Conservation (phyloP, 2,113 vertebrate genomes). For the Dasypus novemcinctus region DNA sequence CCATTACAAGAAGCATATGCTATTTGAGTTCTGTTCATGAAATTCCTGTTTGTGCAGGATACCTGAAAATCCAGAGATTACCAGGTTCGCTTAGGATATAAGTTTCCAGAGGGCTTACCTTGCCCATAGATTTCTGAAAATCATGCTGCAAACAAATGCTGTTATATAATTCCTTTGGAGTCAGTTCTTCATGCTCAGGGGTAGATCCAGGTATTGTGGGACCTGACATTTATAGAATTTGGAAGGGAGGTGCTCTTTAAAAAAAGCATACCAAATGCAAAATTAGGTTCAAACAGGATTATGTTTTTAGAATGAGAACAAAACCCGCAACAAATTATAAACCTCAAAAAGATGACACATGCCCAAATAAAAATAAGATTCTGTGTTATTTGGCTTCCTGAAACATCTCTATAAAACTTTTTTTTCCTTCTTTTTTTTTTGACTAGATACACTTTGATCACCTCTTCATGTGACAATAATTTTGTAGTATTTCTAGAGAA, state of each 20-base stretch:
- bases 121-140: background rate
- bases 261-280: slow-evolving; percentile 2
- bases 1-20: background rate
- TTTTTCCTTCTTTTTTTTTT: background rate
- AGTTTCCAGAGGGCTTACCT: slow-evolving; percentile 37
- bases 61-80: slow-evolving; percentile 22
- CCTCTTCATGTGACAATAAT: background rate
- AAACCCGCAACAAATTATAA: background rate
- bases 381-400: background rate
- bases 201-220: background rate
- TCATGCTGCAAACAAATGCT: background rate
- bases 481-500: background rate
- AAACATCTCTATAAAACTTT: background rate
- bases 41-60: background rate
- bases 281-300: background rate
- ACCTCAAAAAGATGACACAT: background rate
- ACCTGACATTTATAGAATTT: background rate
- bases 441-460: background rate
- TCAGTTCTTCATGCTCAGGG: background rate
- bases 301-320: slow-evolving; percentile 13
- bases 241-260: background rate
- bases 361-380: background rate
- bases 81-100: background rate
- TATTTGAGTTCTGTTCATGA: background rate
- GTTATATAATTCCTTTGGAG: background rate